A percentile compares a stretch with the other conserved stretches of the same genome.
phyloP scores from a whole-genome alignment of 2,888 invertebrate genomes.

The Parnassius glacialis region DNA sequence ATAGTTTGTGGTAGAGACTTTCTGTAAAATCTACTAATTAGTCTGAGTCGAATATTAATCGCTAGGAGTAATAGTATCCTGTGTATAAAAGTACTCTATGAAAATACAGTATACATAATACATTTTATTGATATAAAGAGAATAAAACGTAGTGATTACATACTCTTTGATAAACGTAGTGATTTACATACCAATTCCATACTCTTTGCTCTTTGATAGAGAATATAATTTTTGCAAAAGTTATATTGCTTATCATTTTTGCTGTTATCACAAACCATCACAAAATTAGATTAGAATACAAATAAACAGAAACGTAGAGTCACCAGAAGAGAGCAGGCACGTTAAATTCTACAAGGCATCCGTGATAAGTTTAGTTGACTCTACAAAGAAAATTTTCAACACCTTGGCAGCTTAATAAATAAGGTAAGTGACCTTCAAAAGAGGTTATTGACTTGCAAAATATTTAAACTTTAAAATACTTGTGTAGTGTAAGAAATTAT shows the following conservation, averaged over 20 bases:
- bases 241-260: slow-evolving; percentile 10
- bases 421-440: slow-evolving; percentile 56
- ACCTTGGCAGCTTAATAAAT: slow-evolving; percentile 12
- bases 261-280: slow-evolving; percentile 9
- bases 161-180: no score
- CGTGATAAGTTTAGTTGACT: background rate
- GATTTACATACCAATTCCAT: no score
- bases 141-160: no score
- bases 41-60: no score
- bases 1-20: no score
- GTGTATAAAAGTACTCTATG: no score
- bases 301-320: slow-evolving; percentile 16
- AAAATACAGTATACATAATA: no score
- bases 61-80: no score
- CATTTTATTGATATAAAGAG: no score
- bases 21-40: no score
- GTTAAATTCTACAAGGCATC: slow-evolving; percentile 3
- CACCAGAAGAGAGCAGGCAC: slow-evolving; percentile 24
- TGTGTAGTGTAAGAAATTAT: no score
- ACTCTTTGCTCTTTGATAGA: background rate
- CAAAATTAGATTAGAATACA: no score
- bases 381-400: slow-evolving; percentile 28
- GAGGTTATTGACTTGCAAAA: slow-evolving; percentile 45
- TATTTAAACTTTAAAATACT: background rate
- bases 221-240: background rate